phyloP scores from a whole-genome alignment of 2,113 vertebrate genomes.

The Anseranas semipalmata region DNA sequence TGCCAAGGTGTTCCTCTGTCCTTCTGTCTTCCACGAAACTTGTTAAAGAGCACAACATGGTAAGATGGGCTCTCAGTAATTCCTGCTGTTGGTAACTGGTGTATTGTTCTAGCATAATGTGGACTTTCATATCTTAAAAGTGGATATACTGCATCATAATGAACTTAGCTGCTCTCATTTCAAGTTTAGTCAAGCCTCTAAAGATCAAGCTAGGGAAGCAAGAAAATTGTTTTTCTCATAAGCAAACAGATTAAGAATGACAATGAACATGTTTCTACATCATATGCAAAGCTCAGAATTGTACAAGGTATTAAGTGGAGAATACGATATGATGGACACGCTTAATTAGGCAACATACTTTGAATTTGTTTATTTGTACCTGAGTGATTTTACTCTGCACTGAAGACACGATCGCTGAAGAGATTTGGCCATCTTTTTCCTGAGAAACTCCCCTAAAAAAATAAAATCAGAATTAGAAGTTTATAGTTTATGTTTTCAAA shows the following conservation, averaged over 20 bases:
- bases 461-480: not conserved
- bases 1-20: not conserved
- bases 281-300: not conserved
- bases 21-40: not conserved
- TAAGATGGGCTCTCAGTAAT: not conserved
- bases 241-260: not conserved
- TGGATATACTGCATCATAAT: not conserved
- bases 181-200: too few relatives aligned
- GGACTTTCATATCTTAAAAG: not conserved
- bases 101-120: not conserved
- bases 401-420: slow-evolving; percentile 93
- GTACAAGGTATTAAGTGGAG: not conserved
- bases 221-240: not conserved
- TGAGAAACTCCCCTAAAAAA: slow-evolving; percentile 87
- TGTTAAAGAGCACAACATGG: not conserved
- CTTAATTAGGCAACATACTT: not conserved
- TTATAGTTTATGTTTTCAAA: not conserved
- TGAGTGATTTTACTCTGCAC: slow-evolving; percentile 99
- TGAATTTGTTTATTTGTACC: slow-evolving; percentile 73
- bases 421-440: slow-evolving; percentile 94
- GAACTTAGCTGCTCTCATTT: not conserved
- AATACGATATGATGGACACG: not conserved
- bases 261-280: not conserved
- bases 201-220: not conserved
- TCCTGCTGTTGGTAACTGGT: not conserved